Conservation (phyloP, 2,113 vertebrate genomes). For the Urocitellus parryii region DNA sequence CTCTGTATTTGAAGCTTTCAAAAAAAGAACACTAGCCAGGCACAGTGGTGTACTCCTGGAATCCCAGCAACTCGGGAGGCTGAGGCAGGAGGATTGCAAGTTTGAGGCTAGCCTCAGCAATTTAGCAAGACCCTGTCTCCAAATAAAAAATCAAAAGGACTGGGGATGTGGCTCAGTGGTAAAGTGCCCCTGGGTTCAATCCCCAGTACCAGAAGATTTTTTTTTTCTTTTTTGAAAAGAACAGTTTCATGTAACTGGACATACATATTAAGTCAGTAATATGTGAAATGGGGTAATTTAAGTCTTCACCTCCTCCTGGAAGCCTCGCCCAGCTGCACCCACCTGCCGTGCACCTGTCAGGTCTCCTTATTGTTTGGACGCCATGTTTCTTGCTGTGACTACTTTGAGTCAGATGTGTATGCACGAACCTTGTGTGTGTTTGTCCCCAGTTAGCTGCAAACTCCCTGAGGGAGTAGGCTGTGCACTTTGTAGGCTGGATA, state of each 20-base stretch:
- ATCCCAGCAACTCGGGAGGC: not conserved
- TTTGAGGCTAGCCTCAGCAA: not conserved
- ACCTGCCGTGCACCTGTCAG: not conserved
- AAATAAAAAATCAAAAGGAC: not conserved
- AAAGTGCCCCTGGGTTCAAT: not conserved
- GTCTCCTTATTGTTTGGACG: not conserved
- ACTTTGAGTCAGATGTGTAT: not conserved
- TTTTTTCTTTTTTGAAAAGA: not conserved
- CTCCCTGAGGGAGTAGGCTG: not conserved
- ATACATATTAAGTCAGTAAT: not conserved
- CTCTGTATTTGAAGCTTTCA: not conserved
- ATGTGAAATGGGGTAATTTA: not conserved
- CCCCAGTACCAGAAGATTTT: not conserved
- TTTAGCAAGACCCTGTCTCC: not conserved
- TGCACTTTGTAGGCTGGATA: not conserved
- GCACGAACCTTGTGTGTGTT: accelerated
- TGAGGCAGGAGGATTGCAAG: not conserved
- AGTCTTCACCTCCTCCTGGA: not conserved
- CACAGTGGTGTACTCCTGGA: not conserved
- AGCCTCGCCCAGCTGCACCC: not conserved
- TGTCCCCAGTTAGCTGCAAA: not conserved
- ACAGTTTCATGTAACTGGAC: not conserved
- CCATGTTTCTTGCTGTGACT: not conserved
- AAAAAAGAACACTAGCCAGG: not conserved
- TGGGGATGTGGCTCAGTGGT: not conserved